These are phyloP conservation scores for Urophycis tenuis DNA, from an alignment of 2,797 vertebrate species.

Conservation along the genomic window DNA sequence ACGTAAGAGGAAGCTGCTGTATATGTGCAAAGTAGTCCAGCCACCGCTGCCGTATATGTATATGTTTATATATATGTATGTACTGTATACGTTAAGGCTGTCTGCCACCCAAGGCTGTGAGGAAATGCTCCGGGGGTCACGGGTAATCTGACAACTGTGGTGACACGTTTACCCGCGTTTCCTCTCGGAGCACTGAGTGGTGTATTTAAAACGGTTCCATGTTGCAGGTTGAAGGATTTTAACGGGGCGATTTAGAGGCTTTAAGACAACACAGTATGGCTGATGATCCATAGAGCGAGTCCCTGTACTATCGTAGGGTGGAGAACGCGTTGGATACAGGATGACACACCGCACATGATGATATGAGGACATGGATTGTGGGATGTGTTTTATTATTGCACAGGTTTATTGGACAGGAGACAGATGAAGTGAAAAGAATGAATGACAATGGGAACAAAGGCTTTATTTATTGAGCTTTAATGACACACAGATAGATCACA, in stretches of 20 bases:
- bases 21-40: background rate
- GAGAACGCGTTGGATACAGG: background rate
- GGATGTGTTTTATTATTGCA: slow-evolving; percentile 63
- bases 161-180: slow-evolving; percentile 29
- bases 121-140: background rate
- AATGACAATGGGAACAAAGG: slow-evolving; percentile 55
- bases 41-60: background rate
- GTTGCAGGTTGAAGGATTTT: slow-evolving; percentile 4
- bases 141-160: slow-evolving; percentile 34
- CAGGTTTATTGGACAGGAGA: slow-evolving; percentile 42
- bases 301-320: background rate
- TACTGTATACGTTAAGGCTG: slow-evolving; percentile 21
- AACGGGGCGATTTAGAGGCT: slow-evolving; percentile 24
- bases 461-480: slow-evolving; percentile 58
- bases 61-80: slow-evolving; percentile 8
- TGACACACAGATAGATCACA: background rate
- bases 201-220: slow-evolving; percentile 21
- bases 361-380: slow-evolving; percentile 49
- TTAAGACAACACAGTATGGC: slow-evolving; percentile 10
- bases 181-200: slow-evolving; percentile 5
- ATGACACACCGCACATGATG: slow-evolving; percentile 39
- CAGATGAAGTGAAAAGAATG: slow-evolving; percentile 48
- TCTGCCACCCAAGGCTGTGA: slow-evolving; percentile 29
- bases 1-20: slow-evolving; percentile 40
- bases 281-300: slow-evolving; percentile 26